Percentiles rank a stretch among this genome's conserved stretches.
phyloP scores from a whole-genome alignment of 2,113 vertebrate genomes.

The Chloebia gouldiae region DNA sequence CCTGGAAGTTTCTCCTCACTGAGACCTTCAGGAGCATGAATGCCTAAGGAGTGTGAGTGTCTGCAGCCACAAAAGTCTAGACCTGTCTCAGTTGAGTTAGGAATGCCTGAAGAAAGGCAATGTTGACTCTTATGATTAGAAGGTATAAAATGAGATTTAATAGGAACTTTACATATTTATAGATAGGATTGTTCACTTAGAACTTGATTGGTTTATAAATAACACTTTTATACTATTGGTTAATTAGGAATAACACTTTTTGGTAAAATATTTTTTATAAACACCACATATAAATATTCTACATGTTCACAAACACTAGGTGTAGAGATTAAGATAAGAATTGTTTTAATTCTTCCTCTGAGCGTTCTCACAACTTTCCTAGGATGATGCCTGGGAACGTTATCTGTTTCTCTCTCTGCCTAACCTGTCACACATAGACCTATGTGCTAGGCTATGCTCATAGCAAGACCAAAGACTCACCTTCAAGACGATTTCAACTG shows the following conservation, averaged over 20 bases:
- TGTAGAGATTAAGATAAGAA: background rate
- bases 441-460: rapidly evolving
- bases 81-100: background rate
- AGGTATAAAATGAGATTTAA: background rate
- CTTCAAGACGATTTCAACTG: conserved; percentile 95
- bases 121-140: background rate
- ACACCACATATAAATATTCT: background rate
- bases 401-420: background rate
- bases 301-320: background rate
- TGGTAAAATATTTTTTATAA: background rate
- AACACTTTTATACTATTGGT: background rate
- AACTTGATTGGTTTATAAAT: background rate
- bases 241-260: background rate
- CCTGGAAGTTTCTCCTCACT: background rate
- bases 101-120: background rate
- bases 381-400: background rate
- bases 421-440: background rate
- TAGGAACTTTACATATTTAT: background rate
- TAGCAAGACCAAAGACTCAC: conserved; percentile 61
- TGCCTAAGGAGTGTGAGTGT: background rate
- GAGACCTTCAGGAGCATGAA: background rate
- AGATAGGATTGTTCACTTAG: background rate
- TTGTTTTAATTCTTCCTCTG: background rate
- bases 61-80: background rate
- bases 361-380: background rate